Conservation (phyloP, 2,797 vertebrate genomes). For the Pseudomugil tenellus region DNA sequence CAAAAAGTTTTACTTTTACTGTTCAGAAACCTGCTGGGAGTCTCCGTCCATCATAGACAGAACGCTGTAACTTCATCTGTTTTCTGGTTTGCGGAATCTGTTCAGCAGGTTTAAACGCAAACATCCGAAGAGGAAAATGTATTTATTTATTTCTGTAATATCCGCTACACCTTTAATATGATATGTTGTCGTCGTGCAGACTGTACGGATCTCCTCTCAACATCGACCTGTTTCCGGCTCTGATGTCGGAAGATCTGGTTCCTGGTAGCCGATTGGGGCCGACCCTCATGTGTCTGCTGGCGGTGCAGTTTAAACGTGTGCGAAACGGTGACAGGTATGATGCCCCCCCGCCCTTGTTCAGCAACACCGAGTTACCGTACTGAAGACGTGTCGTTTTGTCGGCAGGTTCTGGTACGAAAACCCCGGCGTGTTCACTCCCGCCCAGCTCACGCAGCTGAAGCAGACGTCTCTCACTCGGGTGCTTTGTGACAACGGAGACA, state of each 20-base stretch:
- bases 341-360: background rate
- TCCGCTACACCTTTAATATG: too few relatives aligned
- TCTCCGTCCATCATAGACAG: too few relatives aligned
- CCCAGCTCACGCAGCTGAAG: slow-evolving; percentile 95
- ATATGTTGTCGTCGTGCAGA: slow-evolving; percentile 64
- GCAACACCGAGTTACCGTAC: background rate
- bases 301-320: slow-evolving; percentile 90
- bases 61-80: too few relatives aligned
- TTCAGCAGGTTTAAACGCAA: too few relatives aligned
- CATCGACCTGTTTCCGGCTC: slow-evolving; percentile 95
- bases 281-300: slow-evolving; percentile 94
- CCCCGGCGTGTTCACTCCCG: slow-evolving; percentile 91
- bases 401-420: slow-evolving; percentile 97
- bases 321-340: slow-evolving; percentile 93
- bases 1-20: too few relatives aligned
- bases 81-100: too few relatives aligned
- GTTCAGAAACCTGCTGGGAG: too few relatives aligned
- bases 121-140: too few relatives aligned
- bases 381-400: background rate
- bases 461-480: slow-evolving; percentile 92
- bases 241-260: slow-evolving; percentile 95
- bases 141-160: too few relatives aligned
- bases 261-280: slow-evolving; percentile 94
- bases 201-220: slow-evolving; percentile 94
- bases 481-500: slow-evolving; percentile 95